Evolutionary conservation across 2,888 invertebrate species (phyloP), one percentile per base, ranked within the genome.

Genomic region (Pristionchus japonicus): DNA sequence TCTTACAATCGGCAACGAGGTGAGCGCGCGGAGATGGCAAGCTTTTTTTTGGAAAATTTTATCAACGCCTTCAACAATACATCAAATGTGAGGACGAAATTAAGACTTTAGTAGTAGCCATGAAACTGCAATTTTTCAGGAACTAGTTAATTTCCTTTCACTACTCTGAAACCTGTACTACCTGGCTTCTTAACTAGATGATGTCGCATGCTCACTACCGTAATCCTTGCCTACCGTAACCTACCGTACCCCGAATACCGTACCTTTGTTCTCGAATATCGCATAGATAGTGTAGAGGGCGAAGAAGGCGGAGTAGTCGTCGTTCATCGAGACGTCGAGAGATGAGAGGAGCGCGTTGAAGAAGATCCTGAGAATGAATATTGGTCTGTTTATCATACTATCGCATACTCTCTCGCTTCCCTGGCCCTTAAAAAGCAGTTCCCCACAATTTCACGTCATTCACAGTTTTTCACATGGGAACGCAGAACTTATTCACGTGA

Each of bases 241-340:
- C 80, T 27, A 47, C 37, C 70, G 34, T 64, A 64, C 1, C 31
- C 64, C 64, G 9, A 17, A 17, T 57, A 85, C 37, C 85, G 95
- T 95, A 98, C 99, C 98, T 96, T 96, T 96, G 95, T 99, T 99
- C 95, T 97, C 97, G 89, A 97, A 97, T 95, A 99, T 96, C 23
- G 98, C 98, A 95, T 98, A 98, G 67, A 99, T 96, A 89, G 99
- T 96, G 95, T 98, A 97, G 27, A 99, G 96, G 6, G 97, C 97
- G 95, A 98, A 97, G 89, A 99, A 95, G 11, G 98, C 97, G 80
- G 97, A 96, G 94, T 99, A 98, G 95, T 99, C 99, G 95, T 98
- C 98, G 94, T 98, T 98, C 20, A 96, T 96, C 94, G 91, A 89
- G 20, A 97, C 97, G 94, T 97, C 97, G 91, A 99, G 95, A 0